phyloP scores from a whole-genome alignment of 2,797 vertebrate genomes.

The Coregonus suidteri region DNA sequence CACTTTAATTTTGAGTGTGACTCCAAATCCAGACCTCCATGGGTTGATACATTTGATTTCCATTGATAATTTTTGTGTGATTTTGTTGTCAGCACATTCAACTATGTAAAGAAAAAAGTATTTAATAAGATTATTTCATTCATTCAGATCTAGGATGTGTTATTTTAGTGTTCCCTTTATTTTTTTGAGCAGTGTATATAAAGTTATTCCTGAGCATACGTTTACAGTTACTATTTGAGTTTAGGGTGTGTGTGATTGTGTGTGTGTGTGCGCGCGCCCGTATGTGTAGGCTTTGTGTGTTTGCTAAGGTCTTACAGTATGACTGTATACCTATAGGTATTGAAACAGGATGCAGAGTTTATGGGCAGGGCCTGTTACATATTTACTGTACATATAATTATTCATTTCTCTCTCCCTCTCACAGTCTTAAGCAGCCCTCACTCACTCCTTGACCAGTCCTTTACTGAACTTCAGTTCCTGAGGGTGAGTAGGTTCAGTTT shows the following conservation, averaged over 20 bases:
- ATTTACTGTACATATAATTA: slow-evolving; percentile 79
- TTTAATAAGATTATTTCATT: too few species aligned
- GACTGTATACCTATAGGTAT: slow-evolving; percentile 25
- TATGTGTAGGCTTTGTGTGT: slow-evolving; percentile 17
- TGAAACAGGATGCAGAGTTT: slow-evolving; percentile 58
- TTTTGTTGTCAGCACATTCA: too few species aligned
- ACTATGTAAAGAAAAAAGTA: too few species aligned
- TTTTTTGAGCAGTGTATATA: background rate
- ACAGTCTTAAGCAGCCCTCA: slow-evolving; percentile 64
- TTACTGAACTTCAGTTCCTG: background rate
- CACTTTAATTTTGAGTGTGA: too few species aligned
- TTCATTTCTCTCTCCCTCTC: slow-evolving; percentile 65
- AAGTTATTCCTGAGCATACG: background rate
- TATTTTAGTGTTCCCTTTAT: too few species aligned
- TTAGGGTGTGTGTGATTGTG: background rate
- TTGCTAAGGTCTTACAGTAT: slow-evolving; percentile 7
- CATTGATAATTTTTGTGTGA: too few species aligned
- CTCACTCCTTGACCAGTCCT: slow-evolving; percentile 18
- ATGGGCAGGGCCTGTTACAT: slow-evolving; percentile 73
- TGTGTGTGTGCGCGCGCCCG: background rate
- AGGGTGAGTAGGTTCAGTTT: background rate
- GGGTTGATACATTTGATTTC: too few species aligned
- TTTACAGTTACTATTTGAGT: background rate
- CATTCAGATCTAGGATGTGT: too few species aligned
- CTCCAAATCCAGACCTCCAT: too few species aligned